Conservation (phyloP, 64 coral and sea anemone genomes). For the Acropora tenuis region DNA sequence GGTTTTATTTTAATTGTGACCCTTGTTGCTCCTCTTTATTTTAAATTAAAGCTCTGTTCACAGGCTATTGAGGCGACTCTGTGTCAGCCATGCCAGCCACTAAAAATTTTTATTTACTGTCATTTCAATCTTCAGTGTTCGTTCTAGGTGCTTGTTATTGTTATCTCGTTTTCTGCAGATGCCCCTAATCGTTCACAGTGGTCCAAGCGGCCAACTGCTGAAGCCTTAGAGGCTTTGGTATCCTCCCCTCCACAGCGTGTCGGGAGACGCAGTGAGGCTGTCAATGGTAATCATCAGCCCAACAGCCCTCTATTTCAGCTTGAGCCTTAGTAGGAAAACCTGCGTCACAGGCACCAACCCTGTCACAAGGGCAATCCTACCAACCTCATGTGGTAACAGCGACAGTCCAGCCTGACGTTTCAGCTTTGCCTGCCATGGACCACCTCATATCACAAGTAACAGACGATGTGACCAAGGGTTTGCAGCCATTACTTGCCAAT, state of each 20-base stretch:
- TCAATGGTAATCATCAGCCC: neutral
- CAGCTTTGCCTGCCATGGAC: too few species aligned
- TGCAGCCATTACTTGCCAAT: neutral
- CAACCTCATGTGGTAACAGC: neutral
- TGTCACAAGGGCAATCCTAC: neutral
- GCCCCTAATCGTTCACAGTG: too few species aligned
- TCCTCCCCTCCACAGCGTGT: slow-evolving; percentile 4
- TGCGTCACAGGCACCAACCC: neutral
- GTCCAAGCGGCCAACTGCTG: neutral
- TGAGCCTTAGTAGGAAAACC: neutral
- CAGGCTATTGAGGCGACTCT: neutral
- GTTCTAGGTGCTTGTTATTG: slow-evolving; percentile 10
- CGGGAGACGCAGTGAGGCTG: neutral
- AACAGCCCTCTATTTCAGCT: neutral
- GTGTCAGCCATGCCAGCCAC: neutral
- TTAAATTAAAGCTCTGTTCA: neutral
- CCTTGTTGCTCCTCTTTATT: neutral
- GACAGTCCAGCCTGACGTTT: too few species aligned
- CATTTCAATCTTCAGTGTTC: neutral
- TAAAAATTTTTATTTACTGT: neutral
- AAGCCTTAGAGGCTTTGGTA: neutral
- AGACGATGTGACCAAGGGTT: too few species aligned
- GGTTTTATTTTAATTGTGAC: neutral
- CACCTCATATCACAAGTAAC: too few species aligned
- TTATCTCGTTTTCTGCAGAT: slow-evolving; percentile 2